Percentiles rank a stretch among this genome's conserved stretches.
phyloP scores from a whole-genome alignment of 2,888 invertebrate genomes.

The Perizoma affinitatum region DNA sequence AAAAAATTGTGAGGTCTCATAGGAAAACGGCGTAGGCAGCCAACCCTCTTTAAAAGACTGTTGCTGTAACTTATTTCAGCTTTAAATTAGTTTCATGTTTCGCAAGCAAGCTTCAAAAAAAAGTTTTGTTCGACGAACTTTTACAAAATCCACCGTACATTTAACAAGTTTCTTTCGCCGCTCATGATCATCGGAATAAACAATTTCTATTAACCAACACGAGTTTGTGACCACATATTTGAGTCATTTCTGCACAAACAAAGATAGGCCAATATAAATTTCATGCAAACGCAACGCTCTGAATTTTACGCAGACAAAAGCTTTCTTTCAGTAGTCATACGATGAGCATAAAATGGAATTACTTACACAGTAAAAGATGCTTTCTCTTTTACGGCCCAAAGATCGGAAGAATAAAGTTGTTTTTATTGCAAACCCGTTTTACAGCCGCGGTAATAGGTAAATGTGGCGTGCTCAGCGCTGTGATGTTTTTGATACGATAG shows the following conservation, averaged over 20 bases:
- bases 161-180: too few species aligned
- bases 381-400: constrained; percentile 67
- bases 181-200: too few species aligned
- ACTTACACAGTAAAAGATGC: constrained; percentile 67
- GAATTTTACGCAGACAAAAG: constrained; percentile 30
- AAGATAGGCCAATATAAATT: constrained; percentile 54
- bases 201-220: background rate
- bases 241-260: background rate
- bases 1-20: constrained; percentile 29
- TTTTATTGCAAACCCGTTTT: constrained; percentile 59
- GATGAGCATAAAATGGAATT: constrained; percentile 64
- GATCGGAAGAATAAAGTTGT: constrained; percentile 72
- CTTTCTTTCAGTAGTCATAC: constrained; percentile 56
- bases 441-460: constrained; percentile 65
- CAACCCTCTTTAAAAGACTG: constrained; percentile 23
- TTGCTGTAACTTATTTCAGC: constrained; percentile 14
- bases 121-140: too few species aligned
- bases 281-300: background rate
- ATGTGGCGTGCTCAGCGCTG: constrained; percentile 55
- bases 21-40: constrained; percentile 12
- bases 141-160: too few species aligned
- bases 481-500: constrained; percentile 39
- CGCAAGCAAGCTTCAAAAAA: too few species aligned
- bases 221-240: background rate
- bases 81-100: constrained; percentile 1